Percentiles rank a stretch among this genome's conserved stretches.
phyloP scores from a whole-genome alignment of 2,888 invertebrate species.

The Epinotia ramella region DNA sequence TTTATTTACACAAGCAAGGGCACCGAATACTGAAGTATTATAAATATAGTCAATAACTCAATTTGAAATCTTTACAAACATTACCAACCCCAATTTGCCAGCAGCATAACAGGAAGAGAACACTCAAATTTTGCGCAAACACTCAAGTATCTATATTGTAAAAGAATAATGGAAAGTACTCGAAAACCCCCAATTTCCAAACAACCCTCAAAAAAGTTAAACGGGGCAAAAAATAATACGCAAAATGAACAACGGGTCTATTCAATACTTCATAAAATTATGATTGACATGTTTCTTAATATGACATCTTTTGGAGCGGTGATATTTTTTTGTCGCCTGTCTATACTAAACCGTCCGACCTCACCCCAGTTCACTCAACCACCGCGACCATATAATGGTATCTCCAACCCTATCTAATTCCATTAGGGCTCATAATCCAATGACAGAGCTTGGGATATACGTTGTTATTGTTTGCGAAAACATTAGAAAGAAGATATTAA shows the following conservation, averaged over 20 bases:
- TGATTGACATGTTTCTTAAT: slow-evolving; percentile 85
- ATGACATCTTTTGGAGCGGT: slow-evolving; percentile 82
- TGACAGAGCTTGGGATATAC: slow-evolving; percentile 48
- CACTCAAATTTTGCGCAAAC: slow-evolving; percentile 66
- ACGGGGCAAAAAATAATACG: slow-evolving; percentile 73
- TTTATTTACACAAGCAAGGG: slow-evolving; percentile 5
- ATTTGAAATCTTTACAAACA: slow-evolving; percentile 30
- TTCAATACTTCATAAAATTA: slow-evolving; percentile 83
- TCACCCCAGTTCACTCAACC: slow-evolving; percentile 45
- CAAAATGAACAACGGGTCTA: slow-evolving; percentile 78
- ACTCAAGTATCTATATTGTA: slow-evolving; percentile 59
- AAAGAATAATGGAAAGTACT: slow-evolving; percentile 63
- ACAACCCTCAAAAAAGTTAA: slow-evolving; percentile 62
- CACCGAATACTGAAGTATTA: background rate
- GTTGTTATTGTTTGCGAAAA: slow-evolving; percentile 58
- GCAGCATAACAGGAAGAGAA: slow-evolving; percentile 68
- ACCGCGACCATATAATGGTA: slow-evolving; percentile 41
- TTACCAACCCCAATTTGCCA: slow-evolving; percentile 55
- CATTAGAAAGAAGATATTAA: slow-evolving; percentile 81
- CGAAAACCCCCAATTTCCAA: slow-evolving; percentile 61
- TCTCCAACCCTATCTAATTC: background rate
- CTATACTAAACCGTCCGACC: slow-evolving; percentile 59
- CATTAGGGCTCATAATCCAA: slow-evolving; percentile 47
- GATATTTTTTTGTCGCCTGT: slow-evolving; percentile 83
- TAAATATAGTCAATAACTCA: slow-evolving; percentile 26